Evolutionary conservation across 2,888 invertebrate species (phyloP).

Genomic region (Erebia palarica): DNA sequence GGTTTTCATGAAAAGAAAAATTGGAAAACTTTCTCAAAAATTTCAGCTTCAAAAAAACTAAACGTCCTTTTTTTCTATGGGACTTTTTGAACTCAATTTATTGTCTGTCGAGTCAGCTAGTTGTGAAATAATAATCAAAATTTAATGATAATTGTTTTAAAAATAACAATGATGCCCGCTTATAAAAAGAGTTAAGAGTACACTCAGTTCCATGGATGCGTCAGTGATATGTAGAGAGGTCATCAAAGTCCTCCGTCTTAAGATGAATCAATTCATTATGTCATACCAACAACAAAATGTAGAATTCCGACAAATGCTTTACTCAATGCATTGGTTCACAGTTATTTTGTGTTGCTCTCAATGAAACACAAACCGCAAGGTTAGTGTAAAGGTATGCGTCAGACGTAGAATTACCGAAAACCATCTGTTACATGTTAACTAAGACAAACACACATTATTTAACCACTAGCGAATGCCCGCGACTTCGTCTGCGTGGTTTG

Average conservation of each 20-base stretch:
- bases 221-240: neutral
- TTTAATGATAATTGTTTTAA: too few species aligned
- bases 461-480: too few species aligned
- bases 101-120: too few species aligned
- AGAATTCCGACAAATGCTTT: constrained; percentile 30
- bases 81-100: too few species aligned
- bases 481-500: too few species aligned
- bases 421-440: constrained; percentile 8
- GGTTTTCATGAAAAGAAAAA: too few species aligned
- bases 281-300: constrained; percentile 19
- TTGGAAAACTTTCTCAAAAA: too few species aligned
- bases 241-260: neutral
- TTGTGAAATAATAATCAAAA: too few species aligned
- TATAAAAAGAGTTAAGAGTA: neutral
- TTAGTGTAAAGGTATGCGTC: constrained; percentile 27
- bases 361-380: constrained; percentile 34
- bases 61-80: too few species aligned
- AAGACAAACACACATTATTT: too few species aligned
- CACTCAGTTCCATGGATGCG: too few species aligned
- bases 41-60: too few species aligned
- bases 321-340: constrained; percentile 35
- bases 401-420: neutral
- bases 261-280: constrained; percentile 27
- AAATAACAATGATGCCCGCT: neutral
- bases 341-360: constrained; percentile 36